Evolutionary conservation across 2,113 vertebrate genomes (phyloP).

Genomic region (Azemiops feae): DNA sequence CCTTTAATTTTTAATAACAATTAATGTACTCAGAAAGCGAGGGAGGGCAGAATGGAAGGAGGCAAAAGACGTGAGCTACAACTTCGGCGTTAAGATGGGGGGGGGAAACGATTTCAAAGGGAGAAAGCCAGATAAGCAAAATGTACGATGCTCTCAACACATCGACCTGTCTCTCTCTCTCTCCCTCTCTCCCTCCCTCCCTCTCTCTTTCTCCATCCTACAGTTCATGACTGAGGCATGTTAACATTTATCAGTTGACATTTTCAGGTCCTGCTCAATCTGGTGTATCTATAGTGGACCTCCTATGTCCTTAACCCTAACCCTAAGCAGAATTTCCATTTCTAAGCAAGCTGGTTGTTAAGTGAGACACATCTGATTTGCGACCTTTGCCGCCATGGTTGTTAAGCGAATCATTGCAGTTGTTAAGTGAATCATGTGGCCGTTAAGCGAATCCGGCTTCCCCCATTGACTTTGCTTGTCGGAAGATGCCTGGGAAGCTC

Average conservation of each 20-base stretch:
- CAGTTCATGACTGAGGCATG: neutral
- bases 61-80: too few species aligned
- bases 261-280: neutral
- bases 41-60: neutral
- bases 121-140: neutral
- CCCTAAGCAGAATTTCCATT: neutral
- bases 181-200: rapidly evolving
- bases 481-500: neutral
- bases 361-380: neutral
- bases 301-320: neutral
- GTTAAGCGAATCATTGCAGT: neutral
- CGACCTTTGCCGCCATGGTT: too few species aligned
- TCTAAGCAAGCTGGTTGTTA: neutral
- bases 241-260: neutral
- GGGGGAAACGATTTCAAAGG: neutral
- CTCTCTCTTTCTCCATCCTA: neutral
- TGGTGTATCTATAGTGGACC: neutral
- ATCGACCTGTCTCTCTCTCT: neutral
- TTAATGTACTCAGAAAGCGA: neutral
- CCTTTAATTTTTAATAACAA: constrained; percentile 27
- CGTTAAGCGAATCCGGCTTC: neutral
- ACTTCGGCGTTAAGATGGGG: neutral
- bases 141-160: neutral
- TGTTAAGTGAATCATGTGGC: neutral
- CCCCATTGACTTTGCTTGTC: neutral